Evolutionary conservation across 1,140 invertebrate species (phyloP).

Genomic region (Bombus consobrinus): DNA sequence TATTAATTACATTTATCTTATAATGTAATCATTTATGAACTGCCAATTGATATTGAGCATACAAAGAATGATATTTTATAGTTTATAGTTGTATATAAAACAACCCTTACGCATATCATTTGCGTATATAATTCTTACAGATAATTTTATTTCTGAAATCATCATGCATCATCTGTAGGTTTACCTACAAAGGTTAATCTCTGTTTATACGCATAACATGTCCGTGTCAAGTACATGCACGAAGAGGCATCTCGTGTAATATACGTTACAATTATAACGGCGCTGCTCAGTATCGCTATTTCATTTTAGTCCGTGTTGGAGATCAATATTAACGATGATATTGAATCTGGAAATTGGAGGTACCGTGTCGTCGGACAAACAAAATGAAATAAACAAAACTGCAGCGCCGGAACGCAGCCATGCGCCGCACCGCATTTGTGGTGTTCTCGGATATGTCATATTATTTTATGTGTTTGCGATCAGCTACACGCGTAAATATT

Average conservation of each 20-base stretch:
- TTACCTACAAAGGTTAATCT: slow-evolving; percentile 61
- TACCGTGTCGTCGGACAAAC: slow-evolving; percentile 55
- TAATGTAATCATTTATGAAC: neutral
- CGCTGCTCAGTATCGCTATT: slow-evolving; percentile 33
- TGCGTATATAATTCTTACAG: neutral
- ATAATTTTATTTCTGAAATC: slow-evolving; percentile 52
- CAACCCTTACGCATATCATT: slow-evolving; percentile 24
- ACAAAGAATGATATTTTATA: neutral
- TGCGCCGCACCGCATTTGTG: slow-evolving; percentile 49
- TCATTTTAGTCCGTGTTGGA: slow-evolving; percentile 45
- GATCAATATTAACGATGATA: slow-evolving; percentile 71
- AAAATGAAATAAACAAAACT: slow-evolving; percentile 71
- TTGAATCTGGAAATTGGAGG: slow-evolving; percentile 55
- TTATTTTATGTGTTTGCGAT: slow-evolving; percentile 71
- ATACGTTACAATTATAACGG: slow-evolving; percentile 50
- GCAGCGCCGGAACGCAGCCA: neutral
- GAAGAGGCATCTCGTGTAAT: slow-evolving; percentile 25
- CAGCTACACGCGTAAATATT: slow-evolving; percentile 67
- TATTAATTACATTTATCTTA: too few species aligned
- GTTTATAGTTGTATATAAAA: neutral
- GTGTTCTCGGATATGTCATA: slow-evolving; percentile 58
- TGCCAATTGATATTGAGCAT: neutral
- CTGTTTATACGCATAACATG: slow-evolving; percentile 9
- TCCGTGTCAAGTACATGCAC: neutral
- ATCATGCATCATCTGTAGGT: slow-evolving; percentile 52